Evolutionary conservation across 1,140 invertebrate genomes (phyloP).

Genomic region (Caenorhabditis remanei): DNA sequence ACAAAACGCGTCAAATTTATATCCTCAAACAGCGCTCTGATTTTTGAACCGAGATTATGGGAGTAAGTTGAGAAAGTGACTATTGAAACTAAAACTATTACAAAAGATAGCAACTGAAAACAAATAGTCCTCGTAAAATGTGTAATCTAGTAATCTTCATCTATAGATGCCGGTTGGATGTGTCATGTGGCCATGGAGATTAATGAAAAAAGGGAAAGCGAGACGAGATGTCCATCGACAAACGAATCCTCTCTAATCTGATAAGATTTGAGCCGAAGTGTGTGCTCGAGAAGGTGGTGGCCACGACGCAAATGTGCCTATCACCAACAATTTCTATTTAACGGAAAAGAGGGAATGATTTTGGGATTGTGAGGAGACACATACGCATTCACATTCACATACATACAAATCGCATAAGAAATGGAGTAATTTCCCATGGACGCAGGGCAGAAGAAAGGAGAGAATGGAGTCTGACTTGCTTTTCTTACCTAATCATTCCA

Average conservation of each 20-base stretch:
- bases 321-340: conserved; percentile 15
- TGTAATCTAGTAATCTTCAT: conserved; percentile 14
- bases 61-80: background rate
- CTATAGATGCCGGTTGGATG: background rate
- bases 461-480: background rate
- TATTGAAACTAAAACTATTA: background rate
- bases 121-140: background rate
- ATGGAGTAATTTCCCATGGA: conserved; percentile 43
- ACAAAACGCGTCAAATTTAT: background rate
- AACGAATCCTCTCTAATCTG: conserved; percentile 17
- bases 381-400: conserved; percentile 20
- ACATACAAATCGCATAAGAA: conserved; percentile 45
- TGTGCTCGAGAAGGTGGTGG: background rate
- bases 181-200: conserved; percentile 39
- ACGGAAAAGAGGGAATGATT: conserved; percentile 19
- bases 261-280: conserved; percentile 20
- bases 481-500: conserved; percentile 40
- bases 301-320: conserved; percentile 1
- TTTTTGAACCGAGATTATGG: background rate
- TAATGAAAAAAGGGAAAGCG: conserved; percentile 5
- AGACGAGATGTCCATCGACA: background rate
- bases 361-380: conserved; percentile 9
- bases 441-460: background rate
- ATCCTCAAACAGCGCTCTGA: background rate
- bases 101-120: background rate